Conservation (phyloP, 2,797 vertebrate species). For the Taeniopygia guttata region DNA sequence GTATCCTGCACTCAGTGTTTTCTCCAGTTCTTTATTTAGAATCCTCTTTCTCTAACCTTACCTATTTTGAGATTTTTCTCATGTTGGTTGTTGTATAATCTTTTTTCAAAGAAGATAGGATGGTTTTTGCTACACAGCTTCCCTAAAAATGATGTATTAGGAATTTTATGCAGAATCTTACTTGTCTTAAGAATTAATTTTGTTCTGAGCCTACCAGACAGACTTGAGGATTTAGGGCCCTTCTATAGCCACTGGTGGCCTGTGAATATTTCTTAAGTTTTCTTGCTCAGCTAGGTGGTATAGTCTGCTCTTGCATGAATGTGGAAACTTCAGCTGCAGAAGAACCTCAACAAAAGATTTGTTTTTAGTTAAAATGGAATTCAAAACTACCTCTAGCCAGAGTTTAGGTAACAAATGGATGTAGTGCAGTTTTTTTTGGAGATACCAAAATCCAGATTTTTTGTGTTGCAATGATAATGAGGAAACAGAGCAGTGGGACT, state of each 20-base stretch:
- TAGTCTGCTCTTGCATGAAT: background rate
- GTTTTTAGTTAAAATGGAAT: background rate
- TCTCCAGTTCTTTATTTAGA: background rate
- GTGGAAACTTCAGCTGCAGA: background rate
- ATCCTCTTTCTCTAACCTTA: background rate
- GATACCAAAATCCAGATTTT: background rate
- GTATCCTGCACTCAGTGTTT: background rate
- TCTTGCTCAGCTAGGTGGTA: background rate
- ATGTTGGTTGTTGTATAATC: background rate
- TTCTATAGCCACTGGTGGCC: background rate
- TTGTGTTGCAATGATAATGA: accelerated
- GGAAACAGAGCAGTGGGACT: background rate
- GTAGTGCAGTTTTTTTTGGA: background rate
- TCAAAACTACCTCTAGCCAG: background rate
- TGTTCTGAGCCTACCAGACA: background rate
- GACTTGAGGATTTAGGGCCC: background rate
- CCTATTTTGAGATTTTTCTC: background rate
- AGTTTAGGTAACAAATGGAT: background rate
- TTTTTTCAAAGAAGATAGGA: background rate
- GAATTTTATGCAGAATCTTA: background rate
- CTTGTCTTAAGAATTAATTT: background rate
- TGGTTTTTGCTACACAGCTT: background rate
- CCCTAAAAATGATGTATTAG: background rate
- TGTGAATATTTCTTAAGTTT: background rate
- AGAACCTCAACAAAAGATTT: background rate